phyloP scores from a whole-genome alignment of 2,888 invertebrate species.

The Nomada lathburiana region DNA sequence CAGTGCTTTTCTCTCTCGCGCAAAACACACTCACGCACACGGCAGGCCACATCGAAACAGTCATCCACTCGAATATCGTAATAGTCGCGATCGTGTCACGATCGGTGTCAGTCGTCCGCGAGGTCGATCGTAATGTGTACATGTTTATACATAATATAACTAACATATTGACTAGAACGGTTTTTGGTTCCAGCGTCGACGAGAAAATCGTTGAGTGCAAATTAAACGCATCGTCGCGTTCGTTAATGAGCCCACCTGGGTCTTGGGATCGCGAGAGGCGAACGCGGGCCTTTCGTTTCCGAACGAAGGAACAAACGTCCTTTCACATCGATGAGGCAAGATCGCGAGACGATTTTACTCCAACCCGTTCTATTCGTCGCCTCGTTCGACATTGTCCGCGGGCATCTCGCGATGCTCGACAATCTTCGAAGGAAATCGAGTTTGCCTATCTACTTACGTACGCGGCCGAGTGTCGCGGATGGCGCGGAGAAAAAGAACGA shows the following conservation, averaged over 20 bases:
- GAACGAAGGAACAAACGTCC: not conserved
- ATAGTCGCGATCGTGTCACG: slow-evolving; percentile 30
- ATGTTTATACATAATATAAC: slow-evolving; percentile 62
- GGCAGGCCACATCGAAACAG: slow-evolving; percentile 6
- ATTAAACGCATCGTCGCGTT: slow-evolving; percentile 60
- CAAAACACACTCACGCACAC: slow-evolving; percentile 25
- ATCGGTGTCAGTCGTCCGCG: slow-evolving; percentile 51
- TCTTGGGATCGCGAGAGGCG: no score
- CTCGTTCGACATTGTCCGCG: not conserved
- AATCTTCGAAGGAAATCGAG: slow-evolving; percentile 59
- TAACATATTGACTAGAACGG: slow-evolving; percentile 70
- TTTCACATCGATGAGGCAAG: not conserved
- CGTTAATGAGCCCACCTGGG: no score
- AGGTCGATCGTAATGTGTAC: slow-evolving; percentile 60
- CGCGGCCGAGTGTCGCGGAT: slow-evolving; percentile 50
- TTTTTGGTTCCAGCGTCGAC: slow-evolving; percentile 70
- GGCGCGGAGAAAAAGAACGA: slow-evolving; percentile 31
- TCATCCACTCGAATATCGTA: slow-evolving; percentile 35
- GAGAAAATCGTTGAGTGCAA: slow-evolving; percentile 66
- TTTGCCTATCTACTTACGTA: slow-evolving; percentile 68
- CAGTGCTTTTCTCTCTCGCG: slow-evolving; percentile 17
- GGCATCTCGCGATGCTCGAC: slow-evolving; percentile 21
- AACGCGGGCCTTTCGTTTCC: no score
- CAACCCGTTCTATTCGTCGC: not conserved
- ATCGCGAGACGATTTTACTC: not conserved